Percentiles rank a stretch among this genome's conserved stretches.
phyloP scores from a whole-genome alignment of 2,797 vertebrate genomes.

The Salmo trutta region DNA sequence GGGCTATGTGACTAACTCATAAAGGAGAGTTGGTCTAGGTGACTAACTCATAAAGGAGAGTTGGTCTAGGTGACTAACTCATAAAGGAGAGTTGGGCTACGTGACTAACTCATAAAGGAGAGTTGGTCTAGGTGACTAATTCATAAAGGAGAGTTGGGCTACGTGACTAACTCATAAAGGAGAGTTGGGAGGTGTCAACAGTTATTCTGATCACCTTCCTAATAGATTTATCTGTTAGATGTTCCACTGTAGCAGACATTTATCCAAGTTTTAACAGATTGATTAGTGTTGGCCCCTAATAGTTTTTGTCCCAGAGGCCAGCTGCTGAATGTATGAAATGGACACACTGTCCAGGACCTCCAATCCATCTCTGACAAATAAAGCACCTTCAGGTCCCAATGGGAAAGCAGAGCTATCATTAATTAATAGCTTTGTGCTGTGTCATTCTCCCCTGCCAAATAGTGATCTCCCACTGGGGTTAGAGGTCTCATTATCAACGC shows the following conservation, averaged over 20 bases:
- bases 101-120: too few species aligned
- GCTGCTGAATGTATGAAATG: constrained; percentile 50
- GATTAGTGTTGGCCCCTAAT: constrained; percentile 48
- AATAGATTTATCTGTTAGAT: constrained; percentile 58
- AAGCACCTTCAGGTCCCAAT: constrained; percentile 41
- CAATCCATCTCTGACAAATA: constrained; percentile 63
- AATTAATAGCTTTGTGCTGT: constrained; percentile 49
- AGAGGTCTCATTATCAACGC: constrained; percentile 42
- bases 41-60: too few species aligned
- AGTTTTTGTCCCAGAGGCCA: constrained; percentile 30
- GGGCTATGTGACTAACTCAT: too few species aligned
- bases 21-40: too few species aligned
- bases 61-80: too few species aligned
- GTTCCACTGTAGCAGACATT: constrained; percentile 53
- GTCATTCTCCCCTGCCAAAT: constrained; percentile 54
- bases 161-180: neutral
- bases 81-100: too few species aligned
- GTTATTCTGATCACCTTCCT: neutral
- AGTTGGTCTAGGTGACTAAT: too few species aligned
- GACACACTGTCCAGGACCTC: constrained; percentile 46
- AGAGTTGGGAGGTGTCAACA: too few species aligned
- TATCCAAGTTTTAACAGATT: constrained; percentile 54
- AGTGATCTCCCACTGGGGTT: constrained; percentile 37
- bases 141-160: too few species aligned
- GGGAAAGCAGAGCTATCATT: constrained; percentile 41